Percentiles rank a stretch among this genome's conserved stretches.
phyloP scores from a whole-genome alignment of 2,113 vertebrate species.

The Jaculus jaculus region DNA sequence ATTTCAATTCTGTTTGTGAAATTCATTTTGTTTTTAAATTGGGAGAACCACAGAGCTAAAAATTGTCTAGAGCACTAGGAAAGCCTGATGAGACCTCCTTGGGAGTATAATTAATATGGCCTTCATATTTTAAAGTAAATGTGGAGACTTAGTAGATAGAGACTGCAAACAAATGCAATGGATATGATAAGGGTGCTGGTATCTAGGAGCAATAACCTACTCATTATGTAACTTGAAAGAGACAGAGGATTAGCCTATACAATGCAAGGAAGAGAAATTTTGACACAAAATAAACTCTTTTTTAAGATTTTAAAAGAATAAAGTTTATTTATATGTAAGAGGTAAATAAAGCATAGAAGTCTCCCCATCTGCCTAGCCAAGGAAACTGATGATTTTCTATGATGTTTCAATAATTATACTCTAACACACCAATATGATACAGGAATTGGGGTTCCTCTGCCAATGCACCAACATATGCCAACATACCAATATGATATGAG shows the following conservation, averaged over 20 bases:
- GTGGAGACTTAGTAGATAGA: background rate
- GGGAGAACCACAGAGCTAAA: constrained; percentile 71
- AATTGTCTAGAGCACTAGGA: constrained; percentile 65
- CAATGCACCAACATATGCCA: too few relatives aligned
- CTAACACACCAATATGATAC: too few relatives aligned
- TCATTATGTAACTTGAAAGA: background rate
- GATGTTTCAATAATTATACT: too few relatives aligned
- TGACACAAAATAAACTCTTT: background rate
- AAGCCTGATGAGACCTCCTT: constrained; percentile 61
- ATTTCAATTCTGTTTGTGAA: constrained; percentile 79
- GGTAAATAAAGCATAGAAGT: too few relatives aligned
- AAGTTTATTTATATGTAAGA: too few relatives aligned
- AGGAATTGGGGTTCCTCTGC: too few relatives aligned
- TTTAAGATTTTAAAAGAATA: too few relatives aligned
- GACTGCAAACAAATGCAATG: background rate
- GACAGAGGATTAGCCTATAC: background rate
- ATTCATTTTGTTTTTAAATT: constrained; percentile 80
- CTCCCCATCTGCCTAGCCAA: too few relatives aligned
- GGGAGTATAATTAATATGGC: constrained; percentile 56
- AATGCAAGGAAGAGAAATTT: constrained; percentile 40
- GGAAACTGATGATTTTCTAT: too few relatives aligned
- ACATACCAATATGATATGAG: too few relatives aligned
- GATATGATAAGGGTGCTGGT: background rate
- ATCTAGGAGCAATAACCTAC: background rate
- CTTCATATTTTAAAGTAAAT: constrained; percentile 40